A percentile compares a stretch with the other conserved stretches of the same genome.
phyloP scores from a whole-genome alignment of 1,140 invertebrate genomes.

The Leptonema lineaticorne region DNA sequence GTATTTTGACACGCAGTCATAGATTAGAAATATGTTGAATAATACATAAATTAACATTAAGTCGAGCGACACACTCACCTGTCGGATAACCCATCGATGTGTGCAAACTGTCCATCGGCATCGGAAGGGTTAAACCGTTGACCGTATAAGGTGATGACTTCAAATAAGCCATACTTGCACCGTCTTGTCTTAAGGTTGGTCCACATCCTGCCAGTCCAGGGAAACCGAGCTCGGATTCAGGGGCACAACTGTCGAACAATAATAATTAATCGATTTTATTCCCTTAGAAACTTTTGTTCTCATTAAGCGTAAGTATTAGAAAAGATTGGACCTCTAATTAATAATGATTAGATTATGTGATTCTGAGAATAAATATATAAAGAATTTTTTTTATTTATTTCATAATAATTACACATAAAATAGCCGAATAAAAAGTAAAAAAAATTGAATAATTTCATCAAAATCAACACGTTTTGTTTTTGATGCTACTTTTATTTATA shows the following conservation, averaged over 20 bases:
- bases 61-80: constrained; percentile 41
- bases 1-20: not conserved
- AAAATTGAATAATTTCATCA: too few relatives aligned
- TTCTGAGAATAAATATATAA: too few relatives aligned
- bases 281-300: too few relatives aligned
- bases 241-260: constrained; percentile 59
- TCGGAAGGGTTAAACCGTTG: constrained; percentile 58
- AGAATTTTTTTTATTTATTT: too few relatives aligned
- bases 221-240: constrained; percentile 58
- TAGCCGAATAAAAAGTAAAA: too few relatives aligned
- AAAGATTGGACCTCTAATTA: too few relatives aligned
- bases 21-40: not conserved
- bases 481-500: too few relatives aligned
- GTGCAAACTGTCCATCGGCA: constrained; percentile 62
- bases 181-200: constrained; percentile 46
- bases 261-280: too few relatives aligned
- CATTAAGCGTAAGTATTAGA: too few relatives aligned
- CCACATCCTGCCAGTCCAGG: constrained; percentile 58
- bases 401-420: too few relatives aligned
- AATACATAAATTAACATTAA: not conserved
- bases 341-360: too few relatives aligned
- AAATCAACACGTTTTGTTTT: too few relatives aligned
- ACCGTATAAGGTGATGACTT: constrained; percentile 58
- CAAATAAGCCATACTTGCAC: constrained; percentile 60
- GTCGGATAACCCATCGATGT: constrained; percentile 62